These are phyloP conservation scores for Listrodromus nycthemerus DNA, from an alignment of 2,888 invertebrate species.

Conservation along the genomic window DNA sequence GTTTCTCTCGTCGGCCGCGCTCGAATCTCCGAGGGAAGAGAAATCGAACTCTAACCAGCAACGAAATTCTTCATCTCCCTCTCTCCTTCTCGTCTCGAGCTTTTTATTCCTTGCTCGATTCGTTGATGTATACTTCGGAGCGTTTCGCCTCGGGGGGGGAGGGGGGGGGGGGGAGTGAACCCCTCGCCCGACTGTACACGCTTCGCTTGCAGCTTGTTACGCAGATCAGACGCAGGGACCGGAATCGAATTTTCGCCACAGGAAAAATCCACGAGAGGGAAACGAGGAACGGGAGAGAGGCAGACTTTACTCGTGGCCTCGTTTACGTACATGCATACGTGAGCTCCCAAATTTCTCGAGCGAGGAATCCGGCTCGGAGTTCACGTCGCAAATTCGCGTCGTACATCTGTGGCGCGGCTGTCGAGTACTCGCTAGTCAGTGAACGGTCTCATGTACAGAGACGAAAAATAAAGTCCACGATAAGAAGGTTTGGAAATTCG, in stretches of 20 bases:
- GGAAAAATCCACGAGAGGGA: constrained; percentile 67
- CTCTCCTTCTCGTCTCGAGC: constrained; percentile 18
- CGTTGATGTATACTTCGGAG: constrained; percentile 11
- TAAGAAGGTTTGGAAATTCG: not conserved
- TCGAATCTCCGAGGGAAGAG: constrained; percentile 59
- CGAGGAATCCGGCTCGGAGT: not conserved
- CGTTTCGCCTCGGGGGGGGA: constrained; percentile 51
- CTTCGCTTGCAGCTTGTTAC: constrained; percentile 78
- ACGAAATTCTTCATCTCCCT: constrained; percentile 34
- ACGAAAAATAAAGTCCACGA: not conserved
- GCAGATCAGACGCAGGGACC: constrained; percentile 78
- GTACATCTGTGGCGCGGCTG: not conserved
- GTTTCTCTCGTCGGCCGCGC: constrained; percentile 64
- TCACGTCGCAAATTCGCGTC: constrained; percentile 51
- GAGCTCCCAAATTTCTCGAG: constrained; percentile 56
- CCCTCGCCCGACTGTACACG: constrained; percentile 38
- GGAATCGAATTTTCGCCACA: constrained; percentile 77
- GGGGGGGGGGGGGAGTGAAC: constrained; percentile 23
- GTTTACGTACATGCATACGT: constrained; percentile 69
- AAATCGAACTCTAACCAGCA: constrained; percentile 39
- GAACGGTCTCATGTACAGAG: not conserved
- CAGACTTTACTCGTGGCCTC: constrained; percentile 60
- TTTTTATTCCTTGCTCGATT: constrained; percentile 36
- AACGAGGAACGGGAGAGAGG: constrained; percentile 34
- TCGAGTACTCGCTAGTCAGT: not conserved